These are phyloP conservation scores for Mormoops blainvillei DNA, from an alignment of 2,113 vertebrate genomes.

Conservation along the genomic window DNA sequence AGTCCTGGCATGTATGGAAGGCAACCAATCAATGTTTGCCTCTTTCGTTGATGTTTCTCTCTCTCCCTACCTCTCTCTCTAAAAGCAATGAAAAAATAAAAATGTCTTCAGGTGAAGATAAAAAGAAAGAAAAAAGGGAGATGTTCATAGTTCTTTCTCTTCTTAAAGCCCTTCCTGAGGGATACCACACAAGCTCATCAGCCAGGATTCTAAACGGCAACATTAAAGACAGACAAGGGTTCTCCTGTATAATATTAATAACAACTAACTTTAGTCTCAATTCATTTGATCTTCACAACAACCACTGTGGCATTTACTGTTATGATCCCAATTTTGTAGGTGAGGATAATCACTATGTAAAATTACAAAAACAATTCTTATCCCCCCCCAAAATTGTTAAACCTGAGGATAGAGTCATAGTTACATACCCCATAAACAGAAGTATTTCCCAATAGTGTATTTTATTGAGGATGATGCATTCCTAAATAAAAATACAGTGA, in stretches of 20 bases:
- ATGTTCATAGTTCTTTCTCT: neutral
- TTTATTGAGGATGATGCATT: constrained; percentile 22
- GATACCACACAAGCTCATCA: neutral
- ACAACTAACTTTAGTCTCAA: neutral
- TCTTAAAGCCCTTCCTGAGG: neutral
- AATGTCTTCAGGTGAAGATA: too few relatives aligned
- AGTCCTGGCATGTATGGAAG: too few relatives aligned
- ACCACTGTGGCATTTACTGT: neutral
- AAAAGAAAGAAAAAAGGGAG: neutral
- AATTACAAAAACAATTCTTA: neutral
- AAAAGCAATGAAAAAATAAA: too few relatives aligned
- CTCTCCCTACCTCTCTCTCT: too few relatives aligned
- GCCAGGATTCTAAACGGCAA: neutral
- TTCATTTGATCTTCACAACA: neutral
- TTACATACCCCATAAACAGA: neutral
- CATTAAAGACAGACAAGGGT: neutral
- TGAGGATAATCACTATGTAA: neutral
- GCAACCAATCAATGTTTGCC: too few relatives aligned
- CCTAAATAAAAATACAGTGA: constrained; percentile 12
- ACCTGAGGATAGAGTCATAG: neutral
- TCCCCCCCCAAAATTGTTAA: neutral
- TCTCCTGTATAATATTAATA: neutral
- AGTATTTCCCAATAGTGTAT: neutral
- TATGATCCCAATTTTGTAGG: neutral
- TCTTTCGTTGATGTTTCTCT: too few relatives aligned